A percentile compares a stretch with the other conserved stretches of the same genome.
phyloP scores from a whole-genome alignment of 2,113 vertebrate genomes.

The Otus sunia region DNA sequence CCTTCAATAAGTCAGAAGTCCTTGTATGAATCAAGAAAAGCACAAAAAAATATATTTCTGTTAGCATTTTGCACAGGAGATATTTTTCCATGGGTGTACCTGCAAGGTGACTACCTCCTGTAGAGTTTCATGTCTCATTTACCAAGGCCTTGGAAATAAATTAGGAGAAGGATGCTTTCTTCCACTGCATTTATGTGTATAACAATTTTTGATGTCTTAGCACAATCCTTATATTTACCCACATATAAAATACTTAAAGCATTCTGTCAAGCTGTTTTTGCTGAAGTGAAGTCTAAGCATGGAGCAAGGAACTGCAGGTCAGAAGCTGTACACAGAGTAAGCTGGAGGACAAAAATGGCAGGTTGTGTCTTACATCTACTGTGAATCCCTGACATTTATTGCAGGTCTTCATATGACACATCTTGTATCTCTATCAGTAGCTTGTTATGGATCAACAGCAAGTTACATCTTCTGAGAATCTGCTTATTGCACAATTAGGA shows the following conservation, averaged over 20 bases:
- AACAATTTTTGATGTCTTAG: neutral
- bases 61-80: neutral
- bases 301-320: neutral
- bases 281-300: neutral
- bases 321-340: neutral
- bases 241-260: neutral
- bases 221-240: neutral
- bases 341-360: neutral
- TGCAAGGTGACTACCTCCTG: neutral
- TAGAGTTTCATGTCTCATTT: slow-evolving; percentile 11
- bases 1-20: slow-evolving; percentile 34
- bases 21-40: slow-evolving; percentile 11
- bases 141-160: neutral
- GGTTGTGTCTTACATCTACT: neutral
- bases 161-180: neutral
- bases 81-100: neutral
- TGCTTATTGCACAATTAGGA: neutral
- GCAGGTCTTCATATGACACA: neutral
- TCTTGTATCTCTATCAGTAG: neutral
- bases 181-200: neutral
- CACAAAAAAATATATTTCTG: neutral
- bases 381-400: neutral
- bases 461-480: neutral
- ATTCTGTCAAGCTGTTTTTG: neutral
- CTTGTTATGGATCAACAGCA: neutral